Evolutionary conservation across 2,888 invertebrate genomes (phyloP), one percentile per base, ranked within the genome.

Genomic region (Dynastes grantii): DNA sequence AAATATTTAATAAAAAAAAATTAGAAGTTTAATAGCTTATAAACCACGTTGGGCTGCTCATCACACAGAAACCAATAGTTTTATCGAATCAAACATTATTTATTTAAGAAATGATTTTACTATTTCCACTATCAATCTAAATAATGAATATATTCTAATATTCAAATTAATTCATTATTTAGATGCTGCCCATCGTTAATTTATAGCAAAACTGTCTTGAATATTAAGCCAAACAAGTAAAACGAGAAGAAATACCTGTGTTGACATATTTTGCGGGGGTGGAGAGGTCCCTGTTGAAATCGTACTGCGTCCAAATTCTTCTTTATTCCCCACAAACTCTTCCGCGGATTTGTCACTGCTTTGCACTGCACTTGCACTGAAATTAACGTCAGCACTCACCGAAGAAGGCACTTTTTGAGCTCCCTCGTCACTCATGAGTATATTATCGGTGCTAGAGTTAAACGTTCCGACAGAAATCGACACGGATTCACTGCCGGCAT

Each of bases 261-360:
- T 97, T 37, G 96, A 95, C 85, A 95, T 96, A 86, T 90, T 95
- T 88, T 96, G 96, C 2, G 96, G 96, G 49, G 96, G 95, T 63
- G 96, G 96, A 49, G 96, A 96, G 49, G 96, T 96, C 79, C 95
- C 95, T 70, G 94, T 95, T 78, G 94, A 95, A 63, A 90, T 89
- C 45, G 78, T 81, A 22, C 27, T 63, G 16, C 13, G 49, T 13
- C 51, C 68, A 51, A 13, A 13, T 6, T 65, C 64, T 11, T 73
- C 45, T 9, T 16, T 37, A 40, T 37, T 40, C 6, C 55, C 27
- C 22, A 16, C 2, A 11, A 45, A 45, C 11, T 8, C 29, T 58
- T 16, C 22, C 55, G 5, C 22, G 8, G 29, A 29, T 29, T 51
- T 68, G 29, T 29, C 68, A 68, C 49, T 68, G n/a, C 22, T 22